Evolutionary conservation across 2,113 vertebrate species (phyloP), one percentile per base, ranked within the genome.

Genomic region (Cyphomyrus discorhynchus): DNA sequence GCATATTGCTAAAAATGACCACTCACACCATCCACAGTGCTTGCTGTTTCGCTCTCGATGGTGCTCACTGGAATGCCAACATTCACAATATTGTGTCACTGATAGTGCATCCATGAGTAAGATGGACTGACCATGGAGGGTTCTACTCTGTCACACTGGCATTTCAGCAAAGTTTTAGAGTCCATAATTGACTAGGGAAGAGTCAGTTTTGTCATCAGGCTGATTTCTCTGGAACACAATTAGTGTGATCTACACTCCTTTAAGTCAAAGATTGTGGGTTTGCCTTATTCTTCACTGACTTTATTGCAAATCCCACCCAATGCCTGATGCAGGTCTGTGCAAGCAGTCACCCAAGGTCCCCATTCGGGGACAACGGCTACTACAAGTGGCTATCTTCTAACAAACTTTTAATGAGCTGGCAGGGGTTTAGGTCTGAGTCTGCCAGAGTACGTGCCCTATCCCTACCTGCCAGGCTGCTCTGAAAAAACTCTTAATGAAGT

Each of bases 361-460:
- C 13, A n/a, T 80, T 27, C 0, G 50, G 50, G 17, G 24, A 8
- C 7, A 27, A n/a, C 24, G 31, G 39, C 88, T 80, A 35, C n/a
- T 27, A n/a, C 46, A 52, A 17, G 24, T 17, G 13, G 35, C 53
- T 45, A 11, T 31, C 77, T 45, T 85, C 80, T 46, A 42, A 70
- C 15, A 53, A 86, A 56, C 24, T 86, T 62, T 86, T 85, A 89
- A 89, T 89, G 53, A 89, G 80, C 80, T 89, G 89, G 80, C 80
- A 82, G 88, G 31, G 49, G 31, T 42, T 89, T 56, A 89, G 58
- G 39, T 42, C 89, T 62, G 42, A 42, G 50, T 87, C 85, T 53
- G 82, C 82, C 82, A 31, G 52, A 31, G 42, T 27, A 66, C 4
- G 17, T 86, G 82, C 42, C 35, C 24, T 49, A 11, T 66, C 80